Conservation (phyloP, 2,113 vertebrate species). For the Vanacampus margaritifer region DNA sequence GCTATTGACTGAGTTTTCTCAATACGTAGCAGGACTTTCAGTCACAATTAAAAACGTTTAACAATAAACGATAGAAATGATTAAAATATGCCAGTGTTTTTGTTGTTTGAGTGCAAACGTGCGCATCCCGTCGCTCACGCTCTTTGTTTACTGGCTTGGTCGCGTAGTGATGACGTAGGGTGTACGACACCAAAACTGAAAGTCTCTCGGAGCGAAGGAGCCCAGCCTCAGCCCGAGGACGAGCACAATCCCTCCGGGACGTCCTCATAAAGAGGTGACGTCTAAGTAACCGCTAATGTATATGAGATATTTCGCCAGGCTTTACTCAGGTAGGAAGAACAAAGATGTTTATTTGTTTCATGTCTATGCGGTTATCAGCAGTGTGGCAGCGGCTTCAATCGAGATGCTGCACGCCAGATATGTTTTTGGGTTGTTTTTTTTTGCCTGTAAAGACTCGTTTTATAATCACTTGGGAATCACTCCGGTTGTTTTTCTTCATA, state of each 20-base stretch:
- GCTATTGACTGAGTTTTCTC: neutral
- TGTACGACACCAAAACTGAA: conserved; percentile 10
- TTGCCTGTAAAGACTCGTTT: neutral
- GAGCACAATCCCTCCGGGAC: conserved; percentile 25
- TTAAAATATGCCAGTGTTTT: conserved; percentile 3
- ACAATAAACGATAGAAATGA: neutral
- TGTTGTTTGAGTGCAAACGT: neutral
- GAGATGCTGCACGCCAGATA: neutral
- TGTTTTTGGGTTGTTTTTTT: conserved; percentile 1
- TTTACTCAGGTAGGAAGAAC: conserved; percentile 67
- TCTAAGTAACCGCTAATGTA: conserved; percentile 52
- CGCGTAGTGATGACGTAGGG: conserved; percentile 64
- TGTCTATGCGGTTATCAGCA: neutral
- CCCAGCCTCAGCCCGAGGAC: conserved; percentile 12
- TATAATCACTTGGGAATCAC: neutral
- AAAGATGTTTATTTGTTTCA: neutral
- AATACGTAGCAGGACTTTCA: neutral
- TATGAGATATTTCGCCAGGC: conserved; percentile 60
- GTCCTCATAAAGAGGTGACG: neutral
- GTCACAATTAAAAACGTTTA: neutral
- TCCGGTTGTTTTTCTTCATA: neutral
- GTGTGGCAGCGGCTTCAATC: conserved; percentile 3
- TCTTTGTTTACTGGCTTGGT: conserved; percentile 38
- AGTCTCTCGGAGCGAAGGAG: conserved; percentile 41
- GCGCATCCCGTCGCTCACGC: conserved; percentile 10